phyloP scores from a whole-genome alignment of 1,140 invertebrate species.

The Drosophila eugracilis region DNA sequence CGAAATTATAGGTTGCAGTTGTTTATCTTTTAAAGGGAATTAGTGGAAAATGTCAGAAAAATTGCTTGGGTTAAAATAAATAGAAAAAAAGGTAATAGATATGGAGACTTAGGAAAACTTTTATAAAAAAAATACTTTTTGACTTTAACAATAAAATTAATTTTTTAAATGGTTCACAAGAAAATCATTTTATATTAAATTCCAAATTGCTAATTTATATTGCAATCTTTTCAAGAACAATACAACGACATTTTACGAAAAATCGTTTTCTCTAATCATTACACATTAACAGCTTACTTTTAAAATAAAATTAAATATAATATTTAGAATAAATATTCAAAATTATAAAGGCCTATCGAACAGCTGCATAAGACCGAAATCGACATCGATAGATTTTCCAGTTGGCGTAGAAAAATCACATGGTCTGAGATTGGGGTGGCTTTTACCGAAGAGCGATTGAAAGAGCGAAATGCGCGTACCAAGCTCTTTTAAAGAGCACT shows the following conservation, averaged over 20 bases:
- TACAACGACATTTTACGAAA: no score
- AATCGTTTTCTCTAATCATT: no score
- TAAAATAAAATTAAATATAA: neutral
- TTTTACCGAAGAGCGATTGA: slow-evolving; percentile 11
- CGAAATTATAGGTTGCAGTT: neutral
- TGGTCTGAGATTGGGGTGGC: slow-evolving; percentile 39
- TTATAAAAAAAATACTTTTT: no score
- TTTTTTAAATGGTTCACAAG: no score
- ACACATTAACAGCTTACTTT: no score
- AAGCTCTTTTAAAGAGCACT: slow-evolving; percentile 25
- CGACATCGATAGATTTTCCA: slow-evolving; percentile 33
- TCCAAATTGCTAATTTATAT: no score
- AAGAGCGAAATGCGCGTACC: neutral
- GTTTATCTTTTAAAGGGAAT: neutral
- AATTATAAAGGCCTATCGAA: slow-evolving; percentile 5
- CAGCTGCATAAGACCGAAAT: slow-evolving; percentile 1
- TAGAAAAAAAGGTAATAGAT: no score
- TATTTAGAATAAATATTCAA: neutral
- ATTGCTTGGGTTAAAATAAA: no score
- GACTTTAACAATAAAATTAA: no score
- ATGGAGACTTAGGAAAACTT: no score
- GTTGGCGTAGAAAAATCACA: slow-evolving; percentile 44
- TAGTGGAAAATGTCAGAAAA: neutral
- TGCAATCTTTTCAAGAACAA: no score
- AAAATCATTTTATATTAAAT: no score